Evolutionary conservation across 2,888 invertebrate species (phyloP).

Genomic region (Chrysolina haemoptera): DNA sequence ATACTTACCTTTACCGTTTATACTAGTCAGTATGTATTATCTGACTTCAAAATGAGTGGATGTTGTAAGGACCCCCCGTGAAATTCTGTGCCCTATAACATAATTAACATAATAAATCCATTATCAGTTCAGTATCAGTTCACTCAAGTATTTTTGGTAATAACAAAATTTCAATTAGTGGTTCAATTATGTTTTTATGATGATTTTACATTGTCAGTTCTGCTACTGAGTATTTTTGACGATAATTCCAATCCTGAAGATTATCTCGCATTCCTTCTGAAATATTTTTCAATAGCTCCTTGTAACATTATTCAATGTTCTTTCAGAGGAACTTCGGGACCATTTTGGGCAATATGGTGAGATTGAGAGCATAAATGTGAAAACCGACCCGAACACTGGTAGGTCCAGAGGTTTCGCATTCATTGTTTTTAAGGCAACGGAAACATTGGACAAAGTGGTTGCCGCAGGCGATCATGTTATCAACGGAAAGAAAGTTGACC

Average conservation of each 20-base stretch:
- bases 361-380: slow-evolving; percentile 96
- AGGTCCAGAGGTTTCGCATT: slow-evolving; percentile 97
- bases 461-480: slow-evolving; percentile 91
- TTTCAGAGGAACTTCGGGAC: slow-evolving; percentile 95
- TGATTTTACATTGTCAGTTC: slow-evolving; percentile 57
- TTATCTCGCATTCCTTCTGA: neutral
- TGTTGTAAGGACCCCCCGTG: too few relatives aligned
- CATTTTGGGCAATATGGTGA: slow-evolving; percentile 96
- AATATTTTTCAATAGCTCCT: neutral
- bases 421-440: slow-evolving; percentile 91
- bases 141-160: too few relatives aligned
- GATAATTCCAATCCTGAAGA: slow-evolving; percentile 50
- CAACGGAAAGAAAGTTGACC: slow-evolving; percentile 96
- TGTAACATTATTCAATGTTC: slow-evolving; percentile 37
- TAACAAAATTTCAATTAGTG: too few relatives aligned
- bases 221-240: slow-evolving; percentile 59
- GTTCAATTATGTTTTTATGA: slow-evolving; percentile 39
- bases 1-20: too few relatives aligned
- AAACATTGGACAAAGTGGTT: slow-evolving; percentile 93
- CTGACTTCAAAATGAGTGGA: too few relatives aligned
- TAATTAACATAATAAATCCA: too few relatives aligned
- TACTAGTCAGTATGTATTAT: too few relatives aligned
- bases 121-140: too few relatives aligned
- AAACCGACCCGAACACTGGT: slow-evolving; percentile 96
- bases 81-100: too few relatives aligned